These are phyloP conservation scores for Cryptocephalus primarius DNA, from an alignment of 2,888 invertebrate species.

Conservation along the genomic window DNA sequence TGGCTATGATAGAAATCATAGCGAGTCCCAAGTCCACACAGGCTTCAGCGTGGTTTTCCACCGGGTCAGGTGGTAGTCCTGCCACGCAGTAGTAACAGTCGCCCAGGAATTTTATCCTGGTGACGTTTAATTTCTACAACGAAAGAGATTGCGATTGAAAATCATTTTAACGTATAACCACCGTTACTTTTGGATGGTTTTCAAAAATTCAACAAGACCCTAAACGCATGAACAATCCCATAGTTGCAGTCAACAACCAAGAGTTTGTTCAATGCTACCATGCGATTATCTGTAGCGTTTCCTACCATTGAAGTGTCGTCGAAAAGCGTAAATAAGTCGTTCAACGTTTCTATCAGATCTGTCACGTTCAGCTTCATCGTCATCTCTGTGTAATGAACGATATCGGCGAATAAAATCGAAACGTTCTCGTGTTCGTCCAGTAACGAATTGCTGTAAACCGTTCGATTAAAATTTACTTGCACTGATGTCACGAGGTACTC, in stretches of 20 bases:
- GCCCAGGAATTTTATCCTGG: conserved; percentile 85
- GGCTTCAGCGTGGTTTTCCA: conserved; percentile 73
- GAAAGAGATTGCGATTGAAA: background rate
- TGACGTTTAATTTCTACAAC: conserved; percentile 57
- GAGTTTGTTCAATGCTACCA: no score
- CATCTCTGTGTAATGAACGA: conserved; percentile 84
- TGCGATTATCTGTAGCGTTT: background rate
- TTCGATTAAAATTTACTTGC: no score
- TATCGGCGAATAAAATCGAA: conserved; percentile 84
- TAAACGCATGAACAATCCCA: no score
- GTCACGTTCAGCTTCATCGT: conserved; percentile 68
- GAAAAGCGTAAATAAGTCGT: conserved; percentile 84
- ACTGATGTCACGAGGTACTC: conserved; percentile 9
- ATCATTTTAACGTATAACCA: no score
- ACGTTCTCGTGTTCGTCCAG: conserved; percentile 83
- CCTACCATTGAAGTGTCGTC: conserved; percentile 79
- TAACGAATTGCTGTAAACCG: conserved; percentile 63
- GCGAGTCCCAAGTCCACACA: conserved; percentile 84
- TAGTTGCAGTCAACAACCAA: no score
- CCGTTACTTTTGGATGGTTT: no score
- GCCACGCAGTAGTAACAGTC: conserved; percentile 92
- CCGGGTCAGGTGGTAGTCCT: conserved; percentile 62
- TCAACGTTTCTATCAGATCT: conserved; percentile 75
- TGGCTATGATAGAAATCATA: conserved; percentile 85
- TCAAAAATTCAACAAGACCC: no score